phyloP scores from a whole-genome alignment of 2,113 vertebrate genomes.

The Manacus vitellinus region DNA sequence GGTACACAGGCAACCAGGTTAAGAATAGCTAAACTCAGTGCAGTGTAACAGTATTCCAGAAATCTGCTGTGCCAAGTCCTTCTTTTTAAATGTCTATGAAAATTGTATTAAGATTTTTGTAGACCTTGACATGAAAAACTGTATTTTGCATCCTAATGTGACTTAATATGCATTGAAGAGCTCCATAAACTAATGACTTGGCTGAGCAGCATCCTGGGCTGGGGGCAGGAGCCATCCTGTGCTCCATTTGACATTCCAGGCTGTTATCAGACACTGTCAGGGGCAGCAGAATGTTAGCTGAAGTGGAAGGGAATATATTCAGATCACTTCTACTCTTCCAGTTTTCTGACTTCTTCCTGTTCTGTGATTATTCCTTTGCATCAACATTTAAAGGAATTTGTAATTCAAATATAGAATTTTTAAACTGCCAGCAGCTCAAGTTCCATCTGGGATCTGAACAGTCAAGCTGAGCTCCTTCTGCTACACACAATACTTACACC shows the following conservation, averaged over 20 bases:
- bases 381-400: constrained; percentile 51
- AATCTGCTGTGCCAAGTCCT: not conserved
- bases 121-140: not conserved
- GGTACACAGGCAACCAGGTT: not conserved
- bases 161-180: not conserved
- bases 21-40: not conserved
- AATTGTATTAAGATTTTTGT: not conserved
- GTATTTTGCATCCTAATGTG: not conserved
- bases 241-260: not conserved
- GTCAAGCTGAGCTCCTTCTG: constrained; percentile 62
- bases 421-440: not conserved
- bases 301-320: not conserved
- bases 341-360: constrained; percentile 25
- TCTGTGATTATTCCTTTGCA: constrained; percentile 11
- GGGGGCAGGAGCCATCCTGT: not conserved
- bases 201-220: not conserved
- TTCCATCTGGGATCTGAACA: constrained; percentile 56
- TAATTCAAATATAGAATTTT: constrained; percentile 62
- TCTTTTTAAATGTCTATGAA: not conserved
- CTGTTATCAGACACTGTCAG: not conserved
- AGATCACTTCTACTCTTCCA: not conserved
- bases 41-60: not conserved
- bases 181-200: not conserved
- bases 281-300: not conserved
- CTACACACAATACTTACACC: not conserved